Evolutionary conservation across 2,797 vertebrate genomes (phyloP).

Genomic region (Acridotheres tristis): DNA sequence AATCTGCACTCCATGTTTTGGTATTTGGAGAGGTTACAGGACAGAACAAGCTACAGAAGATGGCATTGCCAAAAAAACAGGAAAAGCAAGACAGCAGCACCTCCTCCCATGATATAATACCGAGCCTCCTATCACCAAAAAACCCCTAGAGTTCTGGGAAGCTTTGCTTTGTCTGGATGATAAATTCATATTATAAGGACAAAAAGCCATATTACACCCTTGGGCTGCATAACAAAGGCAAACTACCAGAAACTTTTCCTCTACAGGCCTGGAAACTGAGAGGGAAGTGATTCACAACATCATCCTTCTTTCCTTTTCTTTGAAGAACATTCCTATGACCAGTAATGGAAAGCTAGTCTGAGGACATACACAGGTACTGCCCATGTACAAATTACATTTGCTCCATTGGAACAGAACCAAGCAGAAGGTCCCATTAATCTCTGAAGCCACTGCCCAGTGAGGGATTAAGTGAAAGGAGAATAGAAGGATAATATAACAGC

Average conservation of each 20-base stretch:
- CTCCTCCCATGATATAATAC: not conserved
- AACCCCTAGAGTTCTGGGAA: not conserved
- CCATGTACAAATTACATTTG: not conserved
- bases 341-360: not conserved
- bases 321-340: not conserved
- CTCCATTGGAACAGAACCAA: not conserved
- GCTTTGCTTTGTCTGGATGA: slow-evolving; percentile 16
- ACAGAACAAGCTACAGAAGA: slow-evolving; percentile 25
- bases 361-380: not conserved
- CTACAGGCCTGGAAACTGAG: not conserved
- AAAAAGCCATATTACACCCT: not conserved
- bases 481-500: not conserved
- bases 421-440: not conserved
- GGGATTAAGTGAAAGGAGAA: not conserved
- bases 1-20: not conserved
- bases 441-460: not conserved
- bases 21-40: not conserved
- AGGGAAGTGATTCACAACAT: not conserved
- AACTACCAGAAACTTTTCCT: not conserved
- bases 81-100: slow-evolving; percentile 38
- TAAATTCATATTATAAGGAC: slow-evolving; percentile 11
- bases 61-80: not conserved
- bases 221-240: slow-evolving; percentile 1
- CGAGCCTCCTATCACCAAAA: not conserved
- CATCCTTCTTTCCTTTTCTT: not conserved